Base-by-base conservation (phyloP, 2,888 invertebrate genomes). In the Coleophora deauratella region DNA sequence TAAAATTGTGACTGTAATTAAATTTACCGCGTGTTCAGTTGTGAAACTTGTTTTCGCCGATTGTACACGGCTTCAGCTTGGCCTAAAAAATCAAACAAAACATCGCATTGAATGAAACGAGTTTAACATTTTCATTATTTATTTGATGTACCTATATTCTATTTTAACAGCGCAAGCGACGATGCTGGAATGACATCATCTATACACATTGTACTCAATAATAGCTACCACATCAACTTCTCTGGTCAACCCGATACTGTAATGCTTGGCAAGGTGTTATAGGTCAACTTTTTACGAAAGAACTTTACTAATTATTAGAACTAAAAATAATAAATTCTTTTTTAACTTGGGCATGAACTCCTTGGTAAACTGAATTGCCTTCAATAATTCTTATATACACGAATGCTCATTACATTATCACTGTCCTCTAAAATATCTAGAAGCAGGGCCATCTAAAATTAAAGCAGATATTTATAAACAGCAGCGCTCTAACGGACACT, bases 131-230 rank as follows among this genome's bases (percentile, higher is more conserved):
- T 43, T 44, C 41, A 41, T 36, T 38, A 36, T 44, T 46, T 46
- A 42, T 44, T 49, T 55, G 53, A 52, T 55, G 56, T 59, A 51
- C n/a, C n/a, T n/a, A n/a, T 53, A 58, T 57, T 66, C 69, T 72
- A 70, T 72, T 74, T 72, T 66, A 58, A 69, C 57, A 57, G 50
- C 55, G 54, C 48, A 52, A 57, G 50, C 58, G 51, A 39, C 51
- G 46, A 42, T 37, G 38, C 12, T 9, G 31, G n/a, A 2, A n/a
- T 42, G 40, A 51, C 67, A 66, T 70, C 69, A 63, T 54, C 52
- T 51, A 55, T 21, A 21, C 3, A 64, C 21, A 21, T 52, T 51
- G 55, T 21, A 21, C 3, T 65, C 21, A 21, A 21, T 21, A 21
- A 21, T 4, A 6, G 6, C 21, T 21, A n/a, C 21, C 21, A 21